Base-by-base conservation (phyloP, 2,113 vertebrate species). In the Thermophis baileyi region DNA sequence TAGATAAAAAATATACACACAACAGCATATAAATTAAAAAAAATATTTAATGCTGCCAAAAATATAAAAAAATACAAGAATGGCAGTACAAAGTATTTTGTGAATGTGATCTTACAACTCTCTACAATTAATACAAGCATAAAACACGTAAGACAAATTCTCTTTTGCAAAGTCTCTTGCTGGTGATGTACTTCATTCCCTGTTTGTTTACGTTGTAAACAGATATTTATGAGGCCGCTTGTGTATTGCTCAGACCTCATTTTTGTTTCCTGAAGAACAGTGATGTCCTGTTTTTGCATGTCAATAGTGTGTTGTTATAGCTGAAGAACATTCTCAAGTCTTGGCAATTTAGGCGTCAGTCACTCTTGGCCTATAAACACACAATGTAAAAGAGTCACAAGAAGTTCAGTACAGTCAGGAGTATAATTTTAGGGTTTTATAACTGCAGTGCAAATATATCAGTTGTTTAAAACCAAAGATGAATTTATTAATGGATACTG, bases 31-130 rank as follows among this genome's bases (percentile, higher is more conserved):
- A 96, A 55, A 95, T 97, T 98, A 97, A 97, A 98, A 98, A 98
- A 98, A 98, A 98, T 98, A 98, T 98, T 98, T 98, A 98, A 98
- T 98, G 98, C 98, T 98, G 98, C 98, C 98, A 97, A 97, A 96
- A 97, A 90, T 97, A 98, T 98, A 98, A 98, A 98, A 98, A 98
- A 98, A 98, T 98, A 98, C 97, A 98, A 96, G 97, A 97, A 97
- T 98, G 98, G 98, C 97, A 98, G 97, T 98, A 98, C 96, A 98
- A 98, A 98, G 97, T 97, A 97, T 94, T 96, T 96, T 96, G 97
- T 97, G 97, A 40, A 97, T 97, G 98, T 95, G 95, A 96, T 97
- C 97, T 97, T 97, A 97, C 97, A 97, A 95, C 96, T 98, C 96
- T 98, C 97, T 98, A 97, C 97, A 97, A 50, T 97, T 95, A 96